Conservation (phyloP, 1,140 invertebrate genomes). For the Ganaspis sp. region DNA sequence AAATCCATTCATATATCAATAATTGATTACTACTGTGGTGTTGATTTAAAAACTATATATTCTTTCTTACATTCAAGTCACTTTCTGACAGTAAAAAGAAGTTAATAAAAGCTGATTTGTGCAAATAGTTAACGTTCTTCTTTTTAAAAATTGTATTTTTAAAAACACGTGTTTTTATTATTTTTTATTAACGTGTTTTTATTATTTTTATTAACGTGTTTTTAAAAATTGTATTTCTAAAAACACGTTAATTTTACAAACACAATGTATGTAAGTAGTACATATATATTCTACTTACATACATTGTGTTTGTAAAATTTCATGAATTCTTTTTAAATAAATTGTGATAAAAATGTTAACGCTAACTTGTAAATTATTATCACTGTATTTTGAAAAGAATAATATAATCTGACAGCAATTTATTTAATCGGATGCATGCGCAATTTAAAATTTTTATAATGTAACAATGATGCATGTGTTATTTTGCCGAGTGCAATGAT, state of each 20-base stretch:
- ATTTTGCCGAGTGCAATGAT: slow-evolving; percentile 35
- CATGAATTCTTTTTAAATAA: neutral
- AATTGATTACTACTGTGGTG: neutral
- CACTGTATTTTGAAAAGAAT: neutral
- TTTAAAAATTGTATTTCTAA: too few species aligned
- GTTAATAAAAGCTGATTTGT: too few species aligned
- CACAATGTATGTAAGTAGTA: too few species aligned
- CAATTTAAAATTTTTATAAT: slow-evolving; percentile 19
- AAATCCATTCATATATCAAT: slow-evolving; percentile 30
- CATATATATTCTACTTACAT: too few species aligned
- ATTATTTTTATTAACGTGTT: too few species aligned
- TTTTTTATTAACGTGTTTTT: too few species aligned
- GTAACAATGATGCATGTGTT: slow-evolving; percentile 31
- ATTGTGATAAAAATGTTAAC: neutral
- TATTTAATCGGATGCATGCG: slow-evolving; percentile 23
- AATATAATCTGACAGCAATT: neutral
- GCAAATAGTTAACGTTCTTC: too few species aligned
- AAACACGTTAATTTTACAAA: too few species aligned
- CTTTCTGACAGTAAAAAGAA: neutral
- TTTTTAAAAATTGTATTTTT: too few species aligned
- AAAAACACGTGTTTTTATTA: too few species aligned
- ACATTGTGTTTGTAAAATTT: neutral
- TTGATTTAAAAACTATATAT: neutral
- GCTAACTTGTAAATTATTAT: neutral
- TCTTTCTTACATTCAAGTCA: neutral